Conservation (phyloP, 1,140 invertebrate species). For the Stegodyphus mimosarum region DNA sequence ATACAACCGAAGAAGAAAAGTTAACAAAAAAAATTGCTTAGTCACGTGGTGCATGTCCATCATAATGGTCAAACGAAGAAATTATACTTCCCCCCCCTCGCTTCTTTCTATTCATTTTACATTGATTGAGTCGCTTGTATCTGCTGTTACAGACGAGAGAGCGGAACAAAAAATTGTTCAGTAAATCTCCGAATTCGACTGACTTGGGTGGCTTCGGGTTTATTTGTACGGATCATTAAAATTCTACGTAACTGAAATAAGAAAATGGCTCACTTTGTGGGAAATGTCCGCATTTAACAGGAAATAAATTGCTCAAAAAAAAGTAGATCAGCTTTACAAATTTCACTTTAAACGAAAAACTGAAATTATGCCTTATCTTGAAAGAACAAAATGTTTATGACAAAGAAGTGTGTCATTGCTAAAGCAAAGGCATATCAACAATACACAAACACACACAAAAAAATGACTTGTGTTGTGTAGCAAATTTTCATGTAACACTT, state of each 20-base stretch:
- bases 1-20: not conserved
- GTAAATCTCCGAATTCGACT: too few relatives aligned
- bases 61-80: not conserved
- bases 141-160: not conserved
- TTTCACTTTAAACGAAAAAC: too few relatives aligned
- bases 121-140: not conserved
- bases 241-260: constrained; percentile 20
- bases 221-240: constrained; percentile 46
- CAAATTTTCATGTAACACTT: too few relatives aligned
- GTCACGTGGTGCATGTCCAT: not conserved
- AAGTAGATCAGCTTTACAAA: too few relatives aligned
- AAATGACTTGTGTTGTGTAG: too few relatives aligned
- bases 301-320: not conserved
- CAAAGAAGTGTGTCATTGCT: too few relatives aligned
- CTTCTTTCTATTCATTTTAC: not conserved
- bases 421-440: too few relatives aligned
- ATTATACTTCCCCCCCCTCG: not conserved
- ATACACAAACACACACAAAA: too few relatives aligned
- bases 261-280: not conserved
- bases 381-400: too few relatives aligned
- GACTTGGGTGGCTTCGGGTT: not conserved
- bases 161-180: too few relatives aligned
- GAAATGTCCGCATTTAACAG: constrained; percentile 14
- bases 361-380: too few relatives aligned
- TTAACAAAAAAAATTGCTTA: not conserved